Evolutionary conservation across 2,888 invertebrate species (phyloP).

Genomic region (Athrips mouffetella): DNA sequence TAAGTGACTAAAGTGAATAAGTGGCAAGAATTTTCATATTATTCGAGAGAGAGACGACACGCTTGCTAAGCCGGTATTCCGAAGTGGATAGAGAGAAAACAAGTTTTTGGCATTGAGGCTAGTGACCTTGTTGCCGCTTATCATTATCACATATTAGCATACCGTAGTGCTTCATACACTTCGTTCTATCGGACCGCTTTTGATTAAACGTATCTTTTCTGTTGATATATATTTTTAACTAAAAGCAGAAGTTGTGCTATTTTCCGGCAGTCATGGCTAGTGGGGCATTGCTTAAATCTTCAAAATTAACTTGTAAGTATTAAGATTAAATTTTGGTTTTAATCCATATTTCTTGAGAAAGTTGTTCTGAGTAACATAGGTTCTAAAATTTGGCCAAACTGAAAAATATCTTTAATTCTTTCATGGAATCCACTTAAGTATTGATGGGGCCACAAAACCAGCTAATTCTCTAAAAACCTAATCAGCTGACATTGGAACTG

Average conservation of each 20-base stretch:
- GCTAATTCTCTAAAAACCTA: too few relatives aligned
- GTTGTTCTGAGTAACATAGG: too few relatives aligned
- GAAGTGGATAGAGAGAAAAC: neutral
- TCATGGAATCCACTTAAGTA: too few relatives aligned
- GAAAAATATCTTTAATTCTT: too few relatives aligned
- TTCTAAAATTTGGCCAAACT: too few relatives aligned
- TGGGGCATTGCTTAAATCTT: slow-evolving; percentile 45
- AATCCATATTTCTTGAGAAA: neutral
- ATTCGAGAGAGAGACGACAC: neutral
- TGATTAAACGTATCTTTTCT: neutral
- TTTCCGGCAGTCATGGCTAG: slow-evolving; percentile 63
- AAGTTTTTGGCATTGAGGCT: slow-evolving; percentile 22
- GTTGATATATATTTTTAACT: slow-evolving; percentile 18
- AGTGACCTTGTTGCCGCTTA: slow-evolving; percentile 48
- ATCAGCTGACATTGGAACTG: neutral
- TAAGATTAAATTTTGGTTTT: neutral
- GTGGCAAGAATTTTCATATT: neutral
- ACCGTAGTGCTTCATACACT: slow-evolving; percentile 37
- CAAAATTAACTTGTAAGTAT: slow-evolving; percentile 35
- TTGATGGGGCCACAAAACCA: too few relatives aligned
- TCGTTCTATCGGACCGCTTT: slow-evolving; percentile 31
- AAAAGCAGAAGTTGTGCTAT: neutral
- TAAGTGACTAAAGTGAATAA: neutral
- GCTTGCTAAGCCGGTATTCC: neutral
- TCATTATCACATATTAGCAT: slow-evolving; percentile 48